These are phyloP conservation scores for Entelurus aequoreus DNA, from an alignment of 2,113 vertebrate genomes.

Conservation along the genomic window DNA sequence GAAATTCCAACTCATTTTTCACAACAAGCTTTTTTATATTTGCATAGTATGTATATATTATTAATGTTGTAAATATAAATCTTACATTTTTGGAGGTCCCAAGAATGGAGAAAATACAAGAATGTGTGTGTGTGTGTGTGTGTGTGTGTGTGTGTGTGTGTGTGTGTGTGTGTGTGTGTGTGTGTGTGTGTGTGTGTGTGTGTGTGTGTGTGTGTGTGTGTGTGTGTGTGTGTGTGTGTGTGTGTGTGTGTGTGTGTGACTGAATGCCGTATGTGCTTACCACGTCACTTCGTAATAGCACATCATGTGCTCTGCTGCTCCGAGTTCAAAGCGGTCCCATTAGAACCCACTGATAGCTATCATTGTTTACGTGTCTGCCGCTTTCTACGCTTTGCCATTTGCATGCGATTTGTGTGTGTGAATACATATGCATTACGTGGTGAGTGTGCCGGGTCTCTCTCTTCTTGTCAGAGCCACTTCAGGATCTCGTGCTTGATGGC, in stretches of 20 bases:
- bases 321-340: constrained; percentile 30
- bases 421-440: constrained; percentile 35
- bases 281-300: constrained; percentile 38
- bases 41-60: too few relatives aligned
- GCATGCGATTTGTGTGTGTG: constrained; percentile 38
- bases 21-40: too few relatives aligned
- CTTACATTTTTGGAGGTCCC: too few relatives aligned
- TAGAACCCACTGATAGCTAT: constrained; percentile 17
- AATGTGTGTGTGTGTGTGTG: too few relatives aligned
- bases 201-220: constrained; percentile 8
- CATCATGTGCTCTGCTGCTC: constrained; percentile 50
- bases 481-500: constrained; percentile 43
- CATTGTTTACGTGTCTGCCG: background rate
- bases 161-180: too few relatives aligned
- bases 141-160: too few relatives aligned
- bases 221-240: constrained; percentile 23
- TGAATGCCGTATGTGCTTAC: constrained; percentile 41
- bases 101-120: too few relatives aligned
- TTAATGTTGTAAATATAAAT: too few relatives aligned
- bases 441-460: constrained; percentile 8
- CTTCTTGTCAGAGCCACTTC: constrained; percentile 49
- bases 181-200: too few relatives aligned
- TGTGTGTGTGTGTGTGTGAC: constrained; percentile 36
- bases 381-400: constrained; percentile 30
- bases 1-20: too few relatives aligned